Percentiles rank a stretch among this genome's conserved stretches.
phyloP scores from a whole-genome alignment of 2,888 invertebrate species.

The Eucera pruinosa region DNA sequence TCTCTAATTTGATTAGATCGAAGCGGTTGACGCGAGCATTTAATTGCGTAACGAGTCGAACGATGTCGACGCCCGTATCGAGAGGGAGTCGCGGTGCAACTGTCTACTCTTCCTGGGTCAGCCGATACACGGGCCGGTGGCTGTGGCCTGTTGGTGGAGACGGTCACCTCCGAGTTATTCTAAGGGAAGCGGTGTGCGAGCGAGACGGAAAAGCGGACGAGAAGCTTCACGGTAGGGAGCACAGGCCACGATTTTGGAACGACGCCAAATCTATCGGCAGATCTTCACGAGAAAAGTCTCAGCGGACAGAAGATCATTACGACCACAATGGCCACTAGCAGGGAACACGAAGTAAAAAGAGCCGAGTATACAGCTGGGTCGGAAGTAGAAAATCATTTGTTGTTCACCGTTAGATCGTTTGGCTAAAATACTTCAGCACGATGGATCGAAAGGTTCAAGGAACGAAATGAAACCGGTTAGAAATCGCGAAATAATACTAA shows the following conservation, averaged over 20 bases:
- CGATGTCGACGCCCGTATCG: conserved; percentile 76
- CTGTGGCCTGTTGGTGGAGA: conserved; percentile 73
- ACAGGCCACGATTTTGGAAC: conserved; percentile 68
- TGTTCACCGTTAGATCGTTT: no score
- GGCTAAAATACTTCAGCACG: not conserved
- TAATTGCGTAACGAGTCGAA: conserved; percentile 74
- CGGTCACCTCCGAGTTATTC: conserved; percentile 84
- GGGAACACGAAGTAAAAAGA: not conserved
- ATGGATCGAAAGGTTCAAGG: not conserved
- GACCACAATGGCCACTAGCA: not conserved
- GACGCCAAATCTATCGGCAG: conserved; percentile 70
- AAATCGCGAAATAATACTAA: not conserved
- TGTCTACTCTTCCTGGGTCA: conserved; percentile 74
- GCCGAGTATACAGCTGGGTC: not conserved
- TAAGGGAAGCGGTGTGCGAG: conserved; percentile 73
- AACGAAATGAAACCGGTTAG: conserved; percentile 1
- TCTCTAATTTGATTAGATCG: conserved; percentile 75
- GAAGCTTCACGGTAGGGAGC: conserved; percentile 24
- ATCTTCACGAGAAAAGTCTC: conserved; percentile 61
- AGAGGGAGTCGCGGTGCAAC: conserved; percentile 79
- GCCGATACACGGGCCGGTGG: conserved; percentile 68
- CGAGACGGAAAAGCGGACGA: conserved; percentile 38
- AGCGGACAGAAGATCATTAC: conserved; percentile 10
- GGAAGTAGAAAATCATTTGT: not conserved
- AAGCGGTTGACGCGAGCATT: conserved; percentile 73